Conservation (phyloP, 2,797 vertebrate species). For the Sparidentex hasta region DNA sequence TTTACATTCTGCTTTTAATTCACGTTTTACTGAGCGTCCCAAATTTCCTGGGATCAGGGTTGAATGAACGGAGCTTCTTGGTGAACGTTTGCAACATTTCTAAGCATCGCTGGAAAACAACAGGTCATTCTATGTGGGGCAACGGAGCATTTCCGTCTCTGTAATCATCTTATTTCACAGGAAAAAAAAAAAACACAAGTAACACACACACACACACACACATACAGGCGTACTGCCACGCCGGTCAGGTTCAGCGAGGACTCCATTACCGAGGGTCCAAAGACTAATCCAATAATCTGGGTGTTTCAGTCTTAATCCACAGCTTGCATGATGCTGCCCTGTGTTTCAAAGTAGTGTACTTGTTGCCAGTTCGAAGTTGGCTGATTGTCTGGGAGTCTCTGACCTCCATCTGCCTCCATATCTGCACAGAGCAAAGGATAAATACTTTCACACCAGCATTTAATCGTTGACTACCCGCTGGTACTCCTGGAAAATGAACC, state of each 20-base stretch:
- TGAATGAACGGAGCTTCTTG: not conserved
- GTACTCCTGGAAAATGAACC: not conserved
- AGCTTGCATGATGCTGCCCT: constrained; percentile 46
- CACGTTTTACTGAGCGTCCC: too few species aligned
- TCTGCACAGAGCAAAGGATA: constrained; percentile 6
- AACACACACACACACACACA: constrained; percentile 20
- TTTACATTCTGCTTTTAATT: too few species aligned
- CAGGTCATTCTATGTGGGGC: constrained; percentile 27
- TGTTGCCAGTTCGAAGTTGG: constrained; percentile 26
- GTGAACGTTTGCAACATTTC: not conserved
- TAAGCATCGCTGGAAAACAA: not conserved
- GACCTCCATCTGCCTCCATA: constrained; percentile 30
- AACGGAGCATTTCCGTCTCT: constrained; percentile 59
- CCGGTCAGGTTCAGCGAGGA: constrained; percentile 54
- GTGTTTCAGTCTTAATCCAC: constrained; percentile 74
- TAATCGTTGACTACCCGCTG: not conserved
- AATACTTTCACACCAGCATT: not conserved
- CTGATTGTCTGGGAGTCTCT: constrained; percentile 42
- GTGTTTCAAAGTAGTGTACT: constrained; percentile 39
- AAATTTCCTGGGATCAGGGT: too few species aligned
- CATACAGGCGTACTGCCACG: not conserved
- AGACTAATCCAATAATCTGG: constrained; percentile 79
- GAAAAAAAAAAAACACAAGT: constrained; percentile 21
- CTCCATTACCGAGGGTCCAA: constrained; percentile 58
- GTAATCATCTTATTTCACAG: constrained; percentile 63